These are phyloP conservation scores for Eilema sororculum DNA, from an alignment of 2,888 invertebrate species.

Conservation along the genomic window DNA sequence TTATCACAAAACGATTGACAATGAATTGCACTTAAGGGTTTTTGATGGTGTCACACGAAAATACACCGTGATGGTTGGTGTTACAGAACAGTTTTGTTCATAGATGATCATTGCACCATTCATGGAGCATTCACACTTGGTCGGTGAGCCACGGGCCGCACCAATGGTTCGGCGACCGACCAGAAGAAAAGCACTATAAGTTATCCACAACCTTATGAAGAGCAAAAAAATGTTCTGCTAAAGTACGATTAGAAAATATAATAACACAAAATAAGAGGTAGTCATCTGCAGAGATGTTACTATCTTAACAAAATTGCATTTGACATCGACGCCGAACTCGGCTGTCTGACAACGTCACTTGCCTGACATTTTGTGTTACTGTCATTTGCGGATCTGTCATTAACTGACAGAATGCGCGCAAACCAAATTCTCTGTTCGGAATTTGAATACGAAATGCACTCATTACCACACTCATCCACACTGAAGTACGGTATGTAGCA, in stretches of 20 bases:
- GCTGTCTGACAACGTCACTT: neutral
- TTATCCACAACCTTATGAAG: conserved; percentile 14
- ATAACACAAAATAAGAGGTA: neutral
- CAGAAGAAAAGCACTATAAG: conserved; percentile 19
- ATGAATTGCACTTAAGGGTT: conserved; percentile 43
- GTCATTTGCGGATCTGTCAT: neutral
- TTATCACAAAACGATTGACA: conserved; percentile 31
- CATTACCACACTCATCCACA: conserved; percentile 65
- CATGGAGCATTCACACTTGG: conserved; percentile 43
- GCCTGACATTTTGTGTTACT: neutral
- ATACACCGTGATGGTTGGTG: conserved; percentile 59
- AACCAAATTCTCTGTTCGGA: neutral
- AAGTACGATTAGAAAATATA: neutral
- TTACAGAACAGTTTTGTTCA: conserved; percentile 53
- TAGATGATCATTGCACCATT: conserved; percentile 49
- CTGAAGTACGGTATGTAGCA: conserved; percentile 47
- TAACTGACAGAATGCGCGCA: neutral
- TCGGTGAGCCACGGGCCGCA: conserved; percentile 13
- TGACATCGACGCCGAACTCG: neutral
- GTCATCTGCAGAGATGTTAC: neutral
- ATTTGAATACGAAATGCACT: conserved; percentile 46
- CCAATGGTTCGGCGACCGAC: conserved; percentile 16
- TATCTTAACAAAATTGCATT: neutral
- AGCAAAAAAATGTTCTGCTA: neutral
- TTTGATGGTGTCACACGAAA: conserved; percentile 56